A percentile compares a stretch with the other conserved stretches of the same genome.
These are phyloP conservation scores for Hemichromis elongatus DNA, from an alignment of 2,113 vertebrate genomes.

Conservation along the genomic window DNA sequence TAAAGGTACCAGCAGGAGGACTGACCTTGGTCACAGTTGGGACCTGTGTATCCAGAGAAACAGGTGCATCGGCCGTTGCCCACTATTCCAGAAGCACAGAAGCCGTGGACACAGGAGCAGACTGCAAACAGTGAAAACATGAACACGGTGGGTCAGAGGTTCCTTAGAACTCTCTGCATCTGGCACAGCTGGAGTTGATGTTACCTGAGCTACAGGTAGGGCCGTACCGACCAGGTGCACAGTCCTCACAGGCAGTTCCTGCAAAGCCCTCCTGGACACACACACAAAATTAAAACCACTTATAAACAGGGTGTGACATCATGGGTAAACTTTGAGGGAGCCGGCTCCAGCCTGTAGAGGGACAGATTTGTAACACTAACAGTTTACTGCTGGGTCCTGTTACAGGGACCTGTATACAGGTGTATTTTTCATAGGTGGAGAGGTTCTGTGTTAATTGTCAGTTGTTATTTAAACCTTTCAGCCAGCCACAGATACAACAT, in stretches of 20 bases:
- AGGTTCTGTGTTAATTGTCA: not conserved
- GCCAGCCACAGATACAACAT: not conserved
- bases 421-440: not conserved
- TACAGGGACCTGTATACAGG: not conserved
- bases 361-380: not conserved
- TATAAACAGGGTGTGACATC: not conserved
- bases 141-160: not conserved
- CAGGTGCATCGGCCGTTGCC: conserved; percentile 84
- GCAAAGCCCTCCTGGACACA: conserved; percentile 75
- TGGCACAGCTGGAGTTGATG: not conserved
- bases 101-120: conserved; percentile 85
- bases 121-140: conserved; percentile 54
- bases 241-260: conserved; percentile 89
- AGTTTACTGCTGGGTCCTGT: not conserved
- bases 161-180: not conserved
- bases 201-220: conserved; percentile 79
- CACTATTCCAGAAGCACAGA: conserved; percentile 76
- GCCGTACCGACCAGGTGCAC: conserved; percentile 78
- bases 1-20: not conserved
- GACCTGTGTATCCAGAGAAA: conserved; percentile 83
- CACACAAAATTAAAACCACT: not conserved
- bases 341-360: not conserved
- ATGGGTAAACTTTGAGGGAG: not conserved
- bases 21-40: conserved; percentile 82
- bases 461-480: not conserved